These are phyloP conservation scores for Notechis scutatus DNA, from an alignment of 2,113 vertebrate species.

Conservation along the genomic window DNA sequence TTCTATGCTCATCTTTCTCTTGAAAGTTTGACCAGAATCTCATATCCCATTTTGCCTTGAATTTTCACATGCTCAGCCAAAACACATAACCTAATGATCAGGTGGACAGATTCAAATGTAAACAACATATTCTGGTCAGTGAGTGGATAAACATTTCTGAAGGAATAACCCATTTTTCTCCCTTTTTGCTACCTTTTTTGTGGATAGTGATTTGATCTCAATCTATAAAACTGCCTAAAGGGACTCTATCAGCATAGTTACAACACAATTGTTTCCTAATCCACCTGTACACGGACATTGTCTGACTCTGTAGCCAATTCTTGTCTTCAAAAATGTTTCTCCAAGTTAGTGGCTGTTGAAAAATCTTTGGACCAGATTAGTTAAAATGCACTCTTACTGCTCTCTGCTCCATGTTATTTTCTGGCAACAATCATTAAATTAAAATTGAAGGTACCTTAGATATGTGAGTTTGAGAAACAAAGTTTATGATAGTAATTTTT, in stretches of 20 bases:
- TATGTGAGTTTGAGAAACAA: background rate
- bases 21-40: background rate
- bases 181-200: background rate
- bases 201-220: background rate
- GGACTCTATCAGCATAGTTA: background rate
- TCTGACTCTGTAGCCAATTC: background rate
- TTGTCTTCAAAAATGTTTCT: background rate
- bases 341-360: background rate
- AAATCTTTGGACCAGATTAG: background rate
- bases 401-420: background rate
- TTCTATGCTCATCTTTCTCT: background rate
- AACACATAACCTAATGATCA: background rate
- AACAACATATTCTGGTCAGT: background rate
- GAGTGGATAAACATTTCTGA: background rate
- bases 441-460: background rate
- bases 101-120: background rate
- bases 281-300: background rate
- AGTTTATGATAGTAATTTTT: background rate
- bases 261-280: background rate
- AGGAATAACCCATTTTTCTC: background rate
- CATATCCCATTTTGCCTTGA: background rate
- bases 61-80: background rate
- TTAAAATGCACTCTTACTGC: background rate
- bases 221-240: background rate
- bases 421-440: background rate